Base-by-base conservation (phyloP, 2,113 vertebrate species). In the Oxygymnocypris stewartii region DNA sequence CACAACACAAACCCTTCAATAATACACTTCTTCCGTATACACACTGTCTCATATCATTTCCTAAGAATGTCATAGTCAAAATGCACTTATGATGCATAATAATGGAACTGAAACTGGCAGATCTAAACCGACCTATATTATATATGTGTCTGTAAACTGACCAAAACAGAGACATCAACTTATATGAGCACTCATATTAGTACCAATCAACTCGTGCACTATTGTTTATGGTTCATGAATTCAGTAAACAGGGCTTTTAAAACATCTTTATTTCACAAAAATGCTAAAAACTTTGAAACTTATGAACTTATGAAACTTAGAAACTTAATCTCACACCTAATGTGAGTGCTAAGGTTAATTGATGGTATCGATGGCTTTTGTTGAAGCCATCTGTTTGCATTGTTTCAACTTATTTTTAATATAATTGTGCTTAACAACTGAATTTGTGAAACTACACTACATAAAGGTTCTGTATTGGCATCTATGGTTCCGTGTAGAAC, bases 191-290 rank as follows among this genome's bases (percentile, higher is more conserved):
- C 79, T 81, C 79, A 28, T 31, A 65, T 81, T 16, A 42, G 35
- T 25, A 65, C 12, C 79, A 81, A 65, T 81, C 65, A 82, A 82
- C 44, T 35, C 2, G 16, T 59, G 77, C 77, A 59, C 77, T 71
- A 63, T 82, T 16, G n/a, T 82, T 82, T 82, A 82, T 82, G 80
- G 80, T 71, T 71, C 80, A 82, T 82, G 71, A 82, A 82, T 20
- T 82, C 44, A 49, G 80, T 82, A 82, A 82, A 82, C 80, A 82
- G 63, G 63, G 61, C 63, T 47, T 71, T 82, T 63, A 49, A 71
- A 65, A 69, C 44, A 71, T 67, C 13, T 82, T 82, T 67, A 82
- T 35, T 82, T 31, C 28, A 71, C 80, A 9, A n/a, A 6, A 3
- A 47, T 31, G 25, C 80, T 44, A 82, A 69, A 67, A 71, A 82